Evolutionary conservation across 1,140 invertebrate species (phyloP).

Genomic region (Lepidurus packardi): DNA sequence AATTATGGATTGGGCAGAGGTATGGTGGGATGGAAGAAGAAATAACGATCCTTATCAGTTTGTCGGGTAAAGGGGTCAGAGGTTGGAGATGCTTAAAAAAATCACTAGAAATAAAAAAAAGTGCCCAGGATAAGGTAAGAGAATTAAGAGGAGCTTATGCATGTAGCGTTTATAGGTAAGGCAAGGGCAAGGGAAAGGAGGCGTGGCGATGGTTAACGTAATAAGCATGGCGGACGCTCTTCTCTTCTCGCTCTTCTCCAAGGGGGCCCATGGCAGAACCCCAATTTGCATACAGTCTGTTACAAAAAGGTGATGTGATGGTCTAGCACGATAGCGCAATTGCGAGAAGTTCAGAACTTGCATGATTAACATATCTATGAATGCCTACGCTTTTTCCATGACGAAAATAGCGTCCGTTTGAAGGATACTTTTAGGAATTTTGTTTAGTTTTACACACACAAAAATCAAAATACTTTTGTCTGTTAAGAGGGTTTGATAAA

Average conservation of each 20-base stretch:
- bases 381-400: too few relatives aligned
- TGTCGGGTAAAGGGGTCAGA: neutral
- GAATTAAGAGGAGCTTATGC: neutral
- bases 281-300: conserved; percentile 15
- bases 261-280: conserved; percentile 11
- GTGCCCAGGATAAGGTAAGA: neutral
- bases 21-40: neutral
- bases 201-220: conserved; percentile 20
- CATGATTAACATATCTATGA: too few relatives aligned
- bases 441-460: too few relatives aligned
- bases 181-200: neutral
- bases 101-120: neutral
- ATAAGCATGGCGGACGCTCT: conserved; percentile 20
- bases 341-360: neutral
- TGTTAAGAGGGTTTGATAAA: too few relatives aligned
- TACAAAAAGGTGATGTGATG: conserved; percentile 18
- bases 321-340: neutral
- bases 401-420: too few relatives aligned
- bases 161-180: neutral
- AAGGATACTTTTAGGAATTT: too few relatives aligned
- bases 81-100: neutral
- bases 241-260: conserved; percentile 21
- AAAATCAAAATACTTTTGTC: too few relatives aligned
- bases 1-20: neutral
- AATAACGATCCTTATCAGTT: conserved; percentile 16